phyloP scores from a whole-genome alignment of 2,888 invertebrate genomes.

The Stenoptilia bipunctidactyla region DNA sequence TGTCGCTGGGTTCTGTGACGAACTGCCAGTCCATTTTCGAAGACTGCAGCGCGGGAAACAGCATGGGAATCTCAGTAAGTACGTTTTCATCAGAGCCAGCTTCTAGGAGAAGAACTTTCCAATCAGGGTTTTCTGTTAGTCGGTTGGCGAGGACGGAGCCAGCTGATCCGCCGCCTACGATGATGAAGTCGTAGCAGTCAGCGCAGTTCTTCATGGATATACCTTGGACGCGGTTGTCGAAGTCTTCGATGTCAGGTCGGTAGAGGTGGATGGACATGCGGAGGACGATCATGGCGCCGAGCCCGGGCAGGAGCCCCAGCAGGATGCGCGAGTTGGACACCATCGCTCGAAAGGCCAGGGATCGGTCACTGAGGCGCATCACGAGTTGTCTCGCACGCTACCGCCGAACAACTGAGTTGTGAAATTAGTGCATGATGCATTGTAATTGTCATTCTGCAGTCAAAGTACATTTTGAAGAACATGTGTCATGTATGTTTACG shows the following conservation, averaged over 20 bases:
- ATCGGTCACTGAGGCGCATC: conserved; percentile 31
- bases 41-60: conserved; percentile 79
- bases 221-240: conserved; percentile 72
- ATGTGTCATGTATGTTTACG: too few relatives aligned
- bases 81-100: conserved; percentile 83
- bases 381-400: neutral
- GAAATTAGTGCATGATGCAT: neutral
- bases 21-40: conserved; percentile 87
- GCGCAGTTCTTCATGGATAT: conserved; percentile 62
- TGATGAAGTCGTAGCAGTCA: conserved; percentile 81
- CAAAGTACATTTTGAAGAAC: too few relatives aligned
- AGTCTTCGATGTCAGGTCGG: conserved; percentile 80
- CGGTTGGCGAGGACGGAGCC: conserved; percentile 85
- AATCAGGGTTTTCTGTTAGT: conserved; percentile 78
- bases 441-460: neutral
- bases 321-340: conserved; percentile 76
- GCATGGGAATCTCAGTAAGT: conserved; percentile 78
- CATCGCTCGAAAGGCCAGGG: conserved; percentile 36
- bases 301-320: conserved; percentile 74
- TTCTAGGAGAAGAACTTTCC: conserved; percentile 83
- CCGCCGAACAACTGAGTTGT: neutral
- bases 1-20: conserved; percentile 77
- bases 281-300: conserved; percentile 74
- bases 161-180: conserved; percentile 86
- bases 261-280: conserved; percentile 74